Conservation (phyloP, 2,888 invertebrate species). For the Euplagia quadripunctaria region DNA sequence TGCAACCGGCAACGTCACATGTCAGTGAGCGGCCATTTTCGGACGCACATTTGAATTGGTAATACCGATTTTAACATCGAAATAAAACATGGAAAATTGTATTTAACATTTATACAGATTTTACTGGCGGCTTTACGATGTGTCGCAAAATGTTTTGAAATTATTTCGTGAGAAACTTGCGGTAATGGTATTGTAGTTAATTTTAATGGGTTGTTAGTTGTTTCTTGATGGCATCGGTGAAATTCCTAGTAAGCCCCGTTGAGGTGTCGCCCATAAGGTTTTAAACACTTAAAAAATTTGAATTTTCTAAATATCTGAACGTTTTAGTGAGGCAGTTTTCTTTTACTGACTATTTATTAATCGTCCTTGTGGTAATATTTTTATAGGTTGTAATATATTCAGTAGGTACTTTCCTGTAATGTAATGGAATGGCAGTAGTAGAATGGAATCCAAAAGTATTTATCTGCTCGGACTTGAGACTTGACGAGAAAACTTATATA, state of each 20-base stretch:
- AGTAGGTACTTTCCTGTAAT: too few species aligned
- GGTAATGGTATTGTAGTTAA: slow-evolving; percentile 31
- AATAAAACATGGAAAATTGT: slow-evolving; percentile 36
- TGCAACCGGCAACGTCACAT: slow-evolving; percentile 33
- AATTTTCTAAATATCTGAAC: not conserved
- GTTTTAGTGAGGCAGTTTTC: not conserved
- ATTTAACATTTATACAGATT: slow-evolving; percentile 31
- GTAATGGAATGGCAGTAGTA: too few species aligned
- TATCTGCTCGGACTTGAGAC: too few species aligned
- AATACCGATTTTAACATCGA: slow-evolving; percentile 46
- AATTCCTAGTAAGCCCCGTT: not conserved
- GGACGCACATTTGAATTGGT: slow-evolving; percentile 46
- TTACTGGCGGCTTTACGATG: slow-evolving; percentile 34
- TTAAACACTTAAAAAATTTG: not conserved
- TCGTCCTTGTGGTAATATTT: too few species aligned
- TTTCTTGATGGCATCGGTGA: slow-evolving; percentile 2
- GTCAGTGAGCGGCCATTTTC: slow-evolving; percentile 54
- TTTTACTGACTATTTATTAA: too few species aligned
- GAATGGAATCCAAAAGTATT: too few species aligned
- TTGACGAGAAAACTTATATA: too few species aligned
- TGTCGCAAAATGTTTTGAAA: slow-evolving; percentile 25
- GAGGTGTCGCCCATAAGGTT: not conserved
- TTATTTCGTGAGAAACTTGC: slow-evolving; percentile 19
- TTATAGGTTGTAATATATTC: too few species aligned
- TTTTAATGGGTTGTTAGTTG: slow-evolving; percentile 29